Evolutionary conservation across 2,113 vertebrate species (phyloP).

Genomic region (Caracal caracal): DNA sequence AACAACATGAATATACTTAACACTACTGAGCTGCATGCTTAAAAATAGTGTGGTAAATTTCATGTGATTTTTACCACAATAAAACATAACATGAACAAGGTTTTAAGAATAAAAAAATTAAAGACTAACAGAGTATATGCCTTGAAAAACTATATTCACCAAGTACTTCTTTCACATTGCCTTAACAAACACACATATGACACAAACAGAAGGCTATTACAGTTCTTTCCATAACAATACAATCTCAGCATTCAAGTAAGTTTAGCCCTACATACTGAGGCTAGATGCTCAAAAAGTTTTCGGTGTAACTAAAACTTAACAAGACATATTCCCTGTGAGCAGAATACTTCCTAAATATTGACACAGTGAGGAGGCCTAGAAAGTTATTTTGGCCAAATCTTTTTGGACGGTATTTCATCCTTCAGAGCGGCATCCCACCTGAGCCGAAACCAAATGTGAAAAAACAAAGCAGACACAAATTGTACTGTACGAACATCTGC

Average conservation of each 20-base stretch:
- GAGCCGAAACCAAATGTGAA: background rate
- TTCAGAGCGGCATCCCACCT: background rate
- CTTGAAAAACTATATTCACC: constrained; percentile 6
- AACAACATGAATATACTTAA: background rate
- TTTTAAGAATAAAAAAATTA: constrained; percentile 32
- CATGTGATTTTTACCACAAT: background rate
- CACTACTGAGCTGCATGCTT: background rate
- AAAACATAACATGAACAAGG: background rate
- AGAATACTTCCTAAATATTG: constrained; percentile 55
- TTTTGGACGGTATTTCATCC: constrained; percentile 38
- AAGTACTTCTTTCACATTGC: constrained; percentile 3
- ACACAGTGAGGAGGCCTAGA: background rate
- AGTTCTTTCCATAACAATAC: constrained; percentile 17
- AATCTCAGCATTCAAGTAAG: background rate
- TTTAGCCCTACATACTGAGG: background rate
- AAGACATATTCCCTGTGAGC: background rate
- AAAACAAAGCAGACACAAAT: background rate
- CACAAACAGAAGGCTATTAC: constrained; percentile 48
- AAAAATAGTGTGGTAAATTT: background rate
- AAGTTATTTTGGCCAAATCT: background rate
- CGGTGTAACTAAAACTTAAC: background rate
- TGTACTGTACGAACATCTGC: background rate
- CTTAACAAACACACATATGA: constrained; percentile 18
- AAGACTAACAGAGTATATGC: background rate
- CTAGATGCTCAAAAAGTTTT: constrained; percentile 38